These are phyloP conservation scores for Acomys russatus DNA, from an alignment of 2,797 vertebrate genomes.

Conservation along the genomic window DNA sequence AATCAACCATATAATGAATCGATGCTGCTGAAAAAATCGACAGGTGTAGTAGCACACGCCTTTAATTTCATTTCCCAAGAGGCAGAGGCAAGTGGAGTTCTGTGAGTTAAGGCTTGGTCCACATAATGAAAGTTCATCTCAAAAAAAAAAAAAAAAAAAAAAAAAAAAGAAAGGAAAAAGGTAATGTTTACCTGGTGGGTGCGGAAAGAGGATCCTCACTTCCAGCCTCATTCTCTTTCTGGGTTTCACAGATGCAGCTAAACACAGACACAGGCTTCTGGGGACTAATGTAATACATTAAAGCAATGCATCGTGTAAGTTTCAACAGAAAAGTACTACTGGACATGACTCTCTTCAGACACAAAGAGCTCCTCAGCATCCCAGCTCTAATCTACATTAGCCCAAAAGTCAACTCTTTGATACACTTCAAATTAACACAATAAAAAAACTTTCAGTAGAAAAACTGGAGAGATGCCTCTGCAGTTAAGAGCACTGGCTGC, in stretches of 20 bases:
- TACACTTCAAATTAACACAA: constrained; percentile 39
- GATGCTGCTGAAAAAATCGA: not conserved
- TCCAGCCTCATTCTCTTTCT: constrained; percentile 89
- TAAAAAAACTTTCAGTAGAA: not conserved
- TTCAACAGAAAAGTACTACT: constrained; percentile 31
- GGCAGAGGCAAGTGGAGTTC: not conserved
- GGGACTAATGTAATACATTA: constrained; percentile 85
- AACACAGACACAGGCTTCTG: constrained; percentile 92
- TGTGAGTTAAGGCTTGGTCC: not conserved
- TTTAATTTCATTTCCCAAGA: not conserved
- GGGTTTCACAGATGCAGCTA: constrained; percentile 93
- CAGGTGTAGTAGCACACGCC: not conserved
- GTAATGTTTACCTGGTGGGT: constrained; percentile 89
- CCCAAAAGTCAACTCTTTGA: constrained; percentile 57
- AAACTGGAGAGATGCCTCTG: not conserved
- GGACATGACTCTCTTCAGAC: constrained; percentile 23
- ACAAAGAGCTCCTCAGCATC: constrained; percentile 39
- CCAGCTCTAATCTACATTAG: constrained; percentile 1
- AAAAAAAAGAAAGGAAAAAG: constrained; percentile 56
- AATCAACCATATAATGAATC: constrained; percentile 36
- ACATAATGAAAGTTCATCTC: not conserved
- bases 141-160: constrained; percentile 5
- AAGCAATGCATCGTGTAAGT: constrained; percentile 70
- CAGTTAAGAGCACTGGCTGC: not conserved
- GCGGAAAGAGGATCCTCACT: constrained; percentile 83